Percentiles rank a stretch among this genome's conserved stretches.
Evolutionary conservation across 1,140 invertebrate species (phyloP).

Genomic region (Drosophila sucinea): DNA sequence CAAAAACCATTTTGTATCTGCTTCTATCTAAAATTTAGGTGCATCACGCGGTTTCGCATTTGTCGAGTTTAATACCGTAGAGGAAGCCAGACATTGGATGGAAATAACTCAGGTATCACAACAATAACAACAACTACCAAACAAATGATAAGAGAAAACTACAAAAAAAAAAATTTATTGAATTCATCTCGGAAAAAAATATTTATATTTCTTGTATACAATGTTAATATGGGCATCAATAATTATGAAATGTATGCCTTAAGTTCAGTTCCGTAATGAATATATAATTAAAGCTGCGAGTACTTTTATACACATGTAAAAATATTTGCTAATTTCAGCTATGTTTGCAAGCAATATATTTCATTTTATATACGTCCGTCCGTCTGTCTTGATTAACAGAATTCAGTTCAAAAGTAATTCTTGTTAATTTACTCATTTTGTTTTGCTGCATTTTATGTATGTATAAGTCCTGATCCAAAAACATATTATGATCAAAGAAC

Average conservation of each 20-base stretch:
- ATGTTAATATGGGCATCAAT: not conserved
- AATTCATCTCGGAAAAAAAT: not conserved
- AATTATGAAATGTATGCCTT: not conserved
- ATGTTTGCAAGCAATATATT: too few species aligned
- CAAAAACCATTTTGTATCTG: constrained; percentile 80
- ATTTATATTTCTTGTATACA: not conserved
- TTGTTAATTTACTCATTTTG: too few species aligned
- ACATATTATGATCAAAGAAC: too few species aligned
- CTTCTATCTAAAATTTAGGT: constrained; percentile 88
- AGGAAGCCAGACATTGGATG: constrained; percentile 96
- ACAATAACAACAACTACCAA: constrained; percentile 12
- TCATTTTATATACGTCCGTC: not conserved
- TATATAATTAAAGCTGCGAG: not conserved
- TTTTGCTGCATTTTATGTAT: too few species aligned
- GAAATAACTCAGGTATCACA: constrained; percentile 94
- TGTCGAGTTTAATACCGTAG: constrained; percentile 96
- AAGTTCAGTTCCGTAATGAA: constrained; percentile 13
- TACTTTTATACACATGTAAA: not conserved
- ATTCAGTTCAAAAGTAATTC: too few species aligned
- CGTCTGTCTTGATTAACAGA: not conserved
- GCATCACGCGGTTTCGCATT: constrained; percentile 96
- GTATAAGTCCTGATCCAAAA: too few species aligned
- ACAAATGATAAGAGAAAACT: constrained; percentile 2
- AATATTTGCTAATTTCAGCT: too few species aligned
- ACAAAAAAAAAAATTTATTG: not conserved